phyloP scores from a whole-genome alignment of 2,797 vertebrate species.

The Propithecus perrieri region DNA sequence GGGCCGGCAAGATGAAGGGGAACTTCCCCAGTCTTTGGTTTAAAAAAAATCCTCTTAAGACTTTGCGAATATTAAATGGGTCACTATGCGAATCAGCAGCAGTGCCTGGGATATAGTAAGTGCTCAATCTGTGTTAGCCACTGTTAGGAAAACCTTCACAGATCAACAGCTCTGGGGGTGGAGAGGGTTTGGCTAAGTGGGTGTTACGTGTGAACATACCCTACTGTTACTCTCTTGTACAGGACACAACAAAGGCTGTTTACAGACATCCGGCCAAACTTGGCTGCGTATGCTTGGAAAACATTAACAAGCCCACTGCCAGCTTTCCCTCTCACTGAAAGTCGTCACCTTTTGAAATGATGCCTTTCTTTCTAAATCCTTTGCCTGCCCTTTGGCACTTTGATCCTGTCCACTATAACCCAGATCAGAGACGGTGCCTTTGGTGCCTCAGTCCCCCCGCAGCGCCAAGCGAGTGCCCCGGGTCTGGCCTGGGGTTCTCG shows the following conservation, averaged over 20 bases:
- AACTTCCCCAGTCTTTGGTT: not conserved
- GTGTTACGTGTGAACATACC: not conserved
- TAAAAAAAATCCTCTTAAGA: not conserved
- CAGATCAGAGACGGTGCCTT: not conserved
- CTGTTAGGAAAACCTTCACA: not conserved
- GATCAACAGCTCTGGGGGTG: not conserved
- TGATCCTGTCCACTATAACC: not conserved
- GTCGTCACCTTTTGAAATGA: not conserved
- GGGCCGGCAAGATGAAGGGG: not conserved
- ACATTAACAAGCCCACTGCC: not conserved
- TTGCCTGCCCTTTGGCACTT: not conserved
- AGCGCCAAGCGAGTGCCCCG: not conserved
- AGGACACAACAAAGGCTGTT: not conserved
- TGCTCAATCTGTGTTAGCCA: not conserved
- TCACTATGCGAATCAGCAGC: not conserved
- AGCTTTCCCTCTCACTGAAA: too few relatives aligned
- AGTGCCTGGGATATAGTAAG: not conserved
- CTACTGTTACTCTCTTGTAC: not conserved
- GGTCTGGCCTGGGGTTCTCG: not conserved
- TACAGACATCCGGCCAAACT: too few relatives aligned
- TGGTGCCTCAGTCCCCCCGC: not conserved
- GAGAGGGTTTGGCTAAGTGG: not conserved
- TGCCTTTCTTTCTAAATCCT: not conserved
- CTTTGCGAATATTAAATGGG: not conserved
- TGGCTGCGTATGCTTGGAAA: not conserved